Conservation (phyloP, 2,797 vertebrate species). For the Labroides dimidiatus region DNA sequence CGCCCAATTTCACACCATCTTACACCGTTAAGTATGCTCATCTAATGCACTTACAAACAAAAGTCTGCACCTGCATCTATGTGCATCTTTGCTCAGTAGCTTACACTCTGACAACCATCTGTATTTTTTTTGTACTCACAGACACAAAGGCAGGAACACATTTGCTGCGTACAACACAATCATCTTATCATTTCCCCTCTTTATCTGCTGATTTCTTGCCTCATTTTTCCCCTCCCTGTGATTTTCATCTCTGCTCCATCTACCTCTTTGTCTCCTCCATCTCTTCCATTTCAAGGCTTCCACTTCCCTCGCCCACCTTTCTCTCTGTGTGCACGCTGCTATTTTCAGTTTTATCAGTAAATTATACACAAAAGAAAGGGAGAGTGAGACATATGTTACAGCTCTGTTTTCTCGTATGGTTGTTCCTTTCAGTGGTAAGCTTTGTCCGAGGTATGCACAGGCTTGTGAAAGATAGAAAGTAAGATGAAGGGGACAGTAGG, state of each 20-base stretch:
- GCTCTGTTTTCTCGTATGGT: conserved; percentile 21
- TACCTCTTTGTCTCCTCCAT: conserved; percentile 51
- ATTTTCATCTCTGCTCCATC: conserved; percentile 52
- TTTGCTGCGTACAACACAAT: conserved; percentile 20
- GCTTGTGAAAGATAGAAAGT: conserved; percentile 6
- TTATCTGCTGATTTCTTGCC: conserved; percentile 51
- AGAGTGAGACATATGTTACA: conserved; percentile 11
- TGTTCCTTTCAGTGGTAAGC: conserved; percentile 16
- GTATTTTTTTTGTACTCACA: background rate
- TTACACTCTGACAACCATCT: conserved; percentile 22
- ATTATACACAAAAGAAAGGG: conserved; percentile 18
- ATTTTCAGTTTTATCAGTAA: conserved; percentile 21
- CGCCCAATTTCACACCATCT: conserved; percentile 24
- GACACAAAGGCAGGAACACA: background rate
- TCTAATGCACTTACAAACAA: conserved; percentile 1
- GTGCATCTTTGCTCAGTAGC: conserved; percentile 2
- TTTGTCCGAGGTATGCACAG: background rate
- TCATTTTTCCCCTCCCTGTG: conserved; percentile 32
- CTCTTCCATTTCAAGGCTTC: conserved; percentile 31
- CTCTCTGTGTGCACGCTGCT: background rate
- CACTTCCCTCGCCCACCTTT: background rate
- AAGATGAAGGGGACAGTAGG: conserved; percentile 6
- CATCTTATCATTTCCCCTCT: conserved; percentile 33
- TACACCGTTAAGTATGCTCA: background rate
- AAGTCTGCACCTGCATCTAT: conserved; percentile 11